Evolutionary conservation across 1,140 invertebrate species (phyloP), one percentile per base, ranked within the genome.

Genomic region (Acromyrmex heyeri): DNA sequence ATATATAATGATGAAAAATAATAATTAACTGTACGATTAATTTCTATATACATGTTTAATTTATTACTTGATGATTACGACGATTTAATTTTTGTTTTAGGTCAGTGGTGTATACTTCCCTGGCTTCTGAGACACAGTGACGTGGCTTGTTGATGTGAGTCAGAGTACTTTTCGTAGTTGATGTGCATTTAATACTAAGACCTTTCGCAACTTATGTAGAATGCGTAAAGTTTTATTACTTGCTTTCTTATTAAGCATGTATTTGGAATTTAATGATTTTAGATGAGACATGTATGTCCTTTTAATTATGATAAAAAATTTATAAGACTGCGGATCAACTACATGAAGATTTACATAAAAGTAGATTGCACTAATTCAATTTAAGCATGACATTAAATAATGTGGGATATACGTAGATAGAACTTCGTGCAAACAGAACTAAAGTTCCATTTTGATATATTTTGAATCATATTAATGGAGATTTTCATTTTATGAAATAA

Each of bases 91-190:
- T 91, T 48, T 92, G 65, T 94, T 94, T 44, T 91, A 95, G 94
- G 94, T 95, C 94, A 95, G 94, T 94, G 93, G 92, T 94, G 92
- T 91, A 93, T 94, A 92, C 91, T 94, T 93, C 90, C 87, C 92
- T 86, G 92, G 89, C 90, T 92, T 91, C 93, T 94, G 92, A 93
- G 91, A 92, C 91, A 91, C 90, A 81, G 85, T 91, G 90, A 92
- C 91, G 90, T 92, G 92, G 91, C 87, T 91, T 89, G 91, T 94
- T 93, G 92, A 93, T 91, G 94, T 94, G 93, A 95, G 93, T 95
- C 92, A 55, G 89, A 93, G 86, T 79, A 89, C 65, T 92, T 93
- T 88, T 91, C 38, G 88, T 88, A 86, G 76, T 86, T 61, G 88
- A 27, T 44, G 76, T 55, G 34, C 21, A 50, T 53, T 8, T 73